These are phyloP conservation scores for Tiliqua scincoides DNA, from an alignment of 2,113 vertebrate species.

Conservation along the genomic window DNA sequence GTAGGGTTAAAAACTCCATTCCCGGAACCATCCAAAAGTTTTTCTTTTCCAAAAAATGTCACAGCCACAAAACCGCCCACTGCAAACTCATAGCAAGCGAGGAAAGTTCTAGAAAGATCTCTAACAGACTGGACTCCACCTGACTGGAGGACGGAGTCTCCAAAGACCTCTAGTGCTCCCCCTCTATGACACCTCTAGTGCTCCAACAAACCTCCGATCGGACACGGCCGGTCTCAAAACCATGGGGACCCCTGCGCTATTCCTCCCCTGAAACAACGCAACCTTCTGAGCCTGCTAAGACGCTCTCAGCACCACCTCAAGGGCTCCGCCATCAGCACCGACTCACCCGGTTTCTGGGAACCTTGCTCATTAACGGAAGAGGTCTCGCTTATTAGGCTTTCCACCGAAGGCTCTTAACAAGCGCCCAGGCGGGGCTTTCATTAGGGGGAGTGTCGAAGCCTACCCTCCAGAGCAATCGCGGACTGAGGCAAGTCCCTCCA, in stretches of 20 bases:
- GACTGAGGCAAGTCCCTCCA: slow-evolving; percentile 68
- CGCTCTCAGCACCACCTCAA: not conserved
- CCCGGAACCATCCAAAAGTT: not conserved
- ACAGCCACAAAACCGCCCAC: not conserved
- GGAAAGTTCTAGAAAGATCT: not conserved
- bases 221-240: not conserved
- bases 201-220: not conserved
- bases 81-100: no score
- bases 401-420: slow-evolving; percentile 50
- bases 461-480: slow-evolving; percentile 84
- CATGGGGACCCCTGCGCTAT: not conserved
- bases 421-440: not conserved
- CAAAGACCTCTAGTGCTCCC: not conserved
- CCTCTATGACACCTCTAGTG: not conserved
- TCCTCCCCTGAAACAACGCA: not conserved
- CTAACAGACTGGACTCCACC: not conserved
- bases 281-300: not conserved
- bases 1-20: not conserved
- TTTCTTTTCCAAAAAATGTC: not conserved
- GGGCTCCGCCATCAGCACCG: not conserved
- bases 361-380: slow-evolving; percentile 78
- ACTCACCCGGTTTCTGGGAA: slow-evolving; percentile 86
- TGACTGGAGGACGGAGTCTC: not conserved
- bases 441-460: slow-evolving; percentile 81
- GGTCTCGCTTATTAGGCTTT: slow-evolving; percentile 42